Evolutionary conservation across 1,140 invertebrate species (phyloP), one percentile per base, ranked within the genome.

Genomic region (Aphelinus atriplicis): DNA sequence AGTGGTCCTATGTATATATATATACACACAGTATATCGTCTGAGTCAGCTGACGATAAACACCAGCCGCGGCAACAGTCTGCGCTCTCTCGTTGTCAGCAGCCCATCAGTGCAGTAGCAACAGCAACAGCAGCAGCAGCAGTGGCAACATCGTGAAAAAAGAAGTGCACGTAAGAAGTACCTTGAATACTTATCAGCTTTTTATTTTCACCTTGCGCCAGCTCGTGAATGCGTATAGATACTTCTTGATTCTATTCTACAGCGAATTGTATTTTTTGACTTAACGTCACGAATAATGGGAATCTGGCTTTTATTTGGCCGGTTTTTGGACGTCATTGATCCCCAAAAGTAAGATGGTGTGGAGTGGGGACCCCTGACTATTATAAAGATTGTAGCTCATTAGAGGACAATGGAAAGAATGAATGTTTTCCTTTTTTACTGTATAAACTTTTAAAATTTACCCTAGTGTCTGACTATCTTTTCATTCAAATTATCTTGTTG

Each of bases 251-350:
- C 46, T 47, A 9, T 45, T 2, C 58, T 10, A 42, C 1, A 26
- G 43, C 9, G 7, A 56, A 56, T 56, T 56, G 9, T 56, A 1
- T 10, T 10, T 6, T 56, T 56, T 56, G 43, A 58, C 43, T 58
- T 58, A 26, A 58, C 57, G 57, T 45, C 43, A 42, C 58, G 43
- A 42, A 5, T 6, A 60, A 6, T 26, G 7, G 43, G n/a, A 26
- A 60, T 60, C 46, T 62, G 42, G 43, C 3, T 45, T 45, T 62
- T 62, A 2, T 3, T 62, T 7, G 7, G 43, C 2, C 6, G 10
- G 2, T 62, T 67, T 67, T 67, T 67, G 65, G 57, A 67, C 51
- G 65, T 48, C 53, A 57, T 46, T 67, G 65, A 67, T 50, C 63
- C 3, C 7, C 10, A 45, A 5, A 53, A 45, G 26, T 66, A 55